Conservation (phyloP, 30 jellyfish, hydroid and myxozoan genomes). For the Hydractinia symbiolongicarpus region DNA sequence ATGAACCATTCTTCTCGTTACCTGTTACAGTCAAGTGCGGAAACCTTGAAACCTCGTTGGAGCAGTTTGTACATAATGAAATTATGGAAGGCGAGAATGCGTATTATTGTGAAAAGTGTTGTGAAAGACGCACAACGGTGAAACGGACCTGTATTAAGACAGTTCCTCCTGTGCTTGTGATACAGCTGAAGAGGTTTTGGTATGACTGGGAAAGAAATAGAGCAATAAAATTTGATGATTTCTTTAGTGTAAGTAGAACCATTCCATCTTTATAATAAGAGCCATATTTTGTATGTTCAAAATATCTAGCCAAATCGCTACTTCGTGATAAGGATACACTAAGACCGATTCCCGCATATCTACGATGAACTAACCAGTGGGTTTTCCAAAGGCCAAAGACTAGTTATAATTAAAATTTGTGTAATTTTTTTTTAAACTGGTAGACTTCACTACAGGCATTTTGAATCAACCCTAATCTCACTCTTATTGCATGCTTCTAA, state of each 20-base stretch:
- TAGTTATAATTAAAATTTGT: no score
- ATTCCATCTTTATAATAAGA: no score
- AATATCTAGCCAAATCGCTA: no score
- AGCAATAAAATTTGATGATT: slow-evolving; percentile 94
- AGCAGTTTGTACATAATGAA: slow-evolving; percentile 85
- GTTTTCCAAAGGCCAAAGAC: no score
- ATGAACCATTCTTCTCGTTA: slow-evolving; percentile 79
- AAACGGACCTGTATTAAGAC: slow-evolving; percentile 85
- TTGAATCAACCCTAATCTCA: not conserved
- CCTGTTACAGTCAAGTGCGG: slow-evolving; percentile 94
- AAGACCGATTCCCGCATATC: no score
- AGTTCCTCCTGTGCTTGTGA: slow-evolving; percentile 74
- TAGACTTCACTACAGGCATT: not conserved
- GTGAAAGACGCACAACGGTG: slow-evolving; percentile 89
- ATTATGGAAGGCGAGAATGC: slow-evolving; percentile 99
- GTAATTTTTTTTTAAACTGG: no score
- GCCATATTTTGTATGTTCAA: no score
- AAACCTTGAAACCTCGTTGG: slow-evolving; percentile 80
- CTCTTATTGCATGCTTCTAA: no score
- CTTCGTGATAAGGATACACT: no score
- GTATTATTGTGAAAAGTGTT: slow-evolving; percentile 90
- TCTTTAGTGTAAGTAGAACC: slow-evolving; percentile 53
- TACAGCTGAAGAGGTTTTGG: slow-evolving; percentile 92
- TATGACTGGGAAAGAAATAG: slow-evolving; percentile 98
- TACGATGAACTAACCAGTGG: no score